A percentile compares a stretch with the other conserved stretches of the same genome.
Conservation (phyloP, 2,888 invertebrate species). For the Luperina testacea region DNA sequence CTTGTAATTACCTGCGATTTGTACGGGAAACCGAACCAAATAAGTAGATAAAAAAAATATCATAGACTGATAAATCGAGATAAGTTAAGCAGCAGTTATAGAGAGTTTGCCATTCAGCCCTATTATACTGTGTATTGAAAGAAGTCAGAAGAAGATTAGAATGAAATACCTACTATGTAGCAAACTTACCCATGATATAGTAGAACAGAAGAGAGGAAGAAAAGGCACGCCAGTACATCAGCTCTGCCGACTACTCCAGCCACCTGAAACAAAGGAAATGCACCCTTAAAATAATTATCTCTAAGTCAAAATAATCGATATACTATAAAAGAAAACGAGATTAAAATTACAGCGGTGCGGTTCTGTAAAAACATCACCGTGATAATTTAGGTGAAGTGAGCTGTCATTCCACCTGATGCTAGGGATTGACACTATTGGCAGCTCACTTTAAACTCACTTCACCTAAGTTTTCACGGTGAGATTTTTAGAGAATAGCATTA, state of each 20-base stretch:
- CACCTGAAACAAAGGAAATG: constrained; percentile 90
- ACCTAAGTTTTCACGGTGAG: too few species aligned
- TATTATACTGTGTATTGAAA: too few species aligned
- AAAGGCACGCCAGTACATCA: constrained; percentile 95
- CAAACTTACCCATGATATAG: constrained; percentile 94
- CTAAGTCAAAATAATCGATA: background rate
- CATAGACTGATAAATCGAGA: background rate
- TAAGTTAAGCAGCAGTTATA: background rate
- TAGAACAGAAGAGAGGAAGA: constrained; percentile 94
- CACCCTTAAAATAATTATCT: background rate
- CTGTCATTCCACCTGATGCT: too few species aligned
- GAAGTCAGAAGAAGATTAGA: background rate
- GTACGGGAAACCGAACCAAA: background rate
- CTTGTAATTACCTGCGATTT: background rate
- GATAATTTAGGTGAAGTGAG: too few species aligned
- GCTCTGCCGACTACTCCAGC: constrained; percentile 97
- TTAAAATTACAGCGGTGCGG: background rate
- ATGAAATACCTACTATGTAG: background rate
- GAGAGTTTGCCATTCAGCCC: background rate
- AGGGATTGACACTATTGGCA: too few species aligned
- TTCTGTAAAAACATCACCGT: too few species aligned
- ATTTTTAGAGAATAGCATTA: too few species aligned
- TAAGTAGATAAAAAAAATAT: background rate
- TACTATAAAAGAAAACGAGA: too few species aligned
- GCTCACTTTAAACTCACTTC: too few species aligned